Conservation (phyloP, 2,113 vertebrate species). For the Echinops telfairi region DNA sequence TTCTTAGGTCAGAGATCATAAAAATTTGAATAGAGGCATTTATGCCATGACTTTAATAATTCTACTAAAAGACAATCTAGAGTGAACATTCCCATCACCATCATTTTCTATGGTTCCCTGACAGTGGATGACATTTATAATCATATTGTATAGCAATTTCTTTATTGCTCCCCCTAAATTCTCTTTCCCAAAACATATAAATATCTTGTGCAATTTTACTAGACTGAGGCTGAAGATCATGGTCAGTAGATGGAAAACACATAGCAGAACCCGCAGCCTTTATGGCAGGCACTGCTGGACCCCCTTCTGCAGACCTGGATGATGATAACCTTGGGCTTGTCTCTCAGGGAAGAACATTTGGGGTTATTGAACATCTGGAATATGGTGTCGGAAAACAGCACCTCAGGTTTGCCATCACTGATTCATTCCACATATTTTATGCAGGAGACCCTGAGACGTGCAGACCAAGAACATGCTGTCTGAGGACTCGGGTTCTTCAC, state of each 20-base stretch:
- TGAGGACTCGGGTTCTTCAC: conserved; percentile 84
- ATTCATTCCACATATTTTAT: conserved; percentile 83
- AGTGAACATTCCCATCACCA: not conserved
- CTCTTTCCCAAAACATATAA: not conserved
- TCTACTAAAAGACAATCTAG: not conserved
- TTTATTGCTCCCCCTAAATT: not conserved
- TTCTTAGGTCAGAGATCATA: not conserved
- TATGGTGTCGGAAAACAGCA: conserved; percentile 84
- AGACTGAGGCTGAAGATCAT: not conserved
- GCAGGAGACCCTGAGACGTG: conserved; percentile 90
- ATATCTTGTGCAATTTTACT: not conserved
- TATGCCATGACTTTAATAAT: not conserved
- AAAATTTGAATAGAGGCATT: not conserved
- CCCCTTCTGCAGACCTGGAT: conserved; percentile 89
- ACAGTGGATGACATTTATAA: not conserved
- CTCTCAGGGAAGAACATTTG: conserved; percentile 82
- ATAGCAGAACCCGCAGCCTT: not conserved
- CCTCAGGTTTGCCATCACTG: conserved; percentile 30
- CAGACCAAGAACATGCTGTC: conserved; percentile 91
- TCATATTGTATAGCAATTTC: not conserved
- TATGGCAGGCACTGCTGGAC: not conserved
- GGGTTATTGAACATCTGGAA: conserved; percentile 85
- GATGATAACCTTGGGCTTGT: conserved; percentile 92
- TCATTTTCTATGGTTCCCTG: not conserved
- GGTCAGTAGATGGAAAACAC: not conserved